Evolutionary conservation across 2,797 vertebrate genomes (phyloP).

Genomic region (Crocidura indochinensis): DNA sequence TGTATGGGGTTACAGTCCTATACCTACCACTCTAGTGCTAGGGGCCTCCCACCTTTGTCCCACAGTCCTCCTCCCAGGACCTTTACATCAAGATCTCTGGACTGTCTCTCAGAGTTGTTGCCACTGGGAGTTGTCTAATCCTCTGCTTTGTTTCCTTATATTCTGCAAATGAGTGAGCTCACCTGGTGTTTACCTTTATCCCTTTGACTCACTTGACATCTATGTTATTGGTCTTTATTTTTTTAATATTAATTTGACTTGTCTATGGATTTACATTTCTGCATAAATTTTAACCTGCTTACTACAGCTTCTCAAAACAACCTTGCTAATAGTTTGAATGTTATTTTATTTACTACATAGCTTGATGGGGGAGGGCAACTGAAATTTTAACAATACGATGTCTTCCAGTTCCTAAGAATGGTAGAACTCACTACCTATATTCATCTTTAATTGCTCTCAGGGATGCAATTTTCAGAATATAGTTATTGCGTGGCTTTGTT

Average conservation of each 20-base stretch:
- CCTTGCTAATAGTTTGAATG: conserved; percentile 12
- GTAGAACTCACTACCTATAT: background rate
- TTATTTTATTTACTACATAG: background rate
- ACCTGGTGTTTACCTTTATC: too few relatives aligned
- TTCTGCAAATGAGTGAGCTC: too few relatives aligned
- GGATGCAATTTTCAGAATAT: background rate
- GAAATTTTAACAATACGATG: conserved; percentile 9
- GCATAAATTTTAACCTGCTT: background rate
- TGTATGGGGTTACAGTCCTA: too few relatives aligned
- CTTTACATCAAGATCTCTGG: too few relatives aligned
- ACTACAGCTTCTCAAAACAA: background rate
- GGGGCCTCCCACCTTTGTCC: too few relatives aligned
- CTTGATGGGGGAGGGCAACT: background rate
- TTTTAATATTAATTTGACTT: background rate
- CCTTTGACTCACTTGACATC: too few relatives aligned
- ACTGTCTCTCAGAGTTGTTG: too few relatives aligned
- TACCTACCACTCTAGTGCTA: too few relatives aligned
- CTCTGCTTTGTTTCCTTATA: too few relatives aligned
- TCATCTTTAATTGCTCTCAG: conserved; percentile 31
- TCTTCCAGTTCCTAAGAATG: background rate
- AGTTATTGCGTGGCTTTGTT: background rate
- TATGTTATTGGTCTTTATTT: background rate
- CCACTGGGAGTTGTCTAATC: too few relatives aligned
- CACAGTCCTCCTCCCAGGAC: too few relatives aligned
- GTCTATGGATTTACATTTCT: background rate